Evolutionary conservation across 2,797 vertebrate genomes (phyloP).

Genomic region (Pitangus sulphuratus): DNA sequence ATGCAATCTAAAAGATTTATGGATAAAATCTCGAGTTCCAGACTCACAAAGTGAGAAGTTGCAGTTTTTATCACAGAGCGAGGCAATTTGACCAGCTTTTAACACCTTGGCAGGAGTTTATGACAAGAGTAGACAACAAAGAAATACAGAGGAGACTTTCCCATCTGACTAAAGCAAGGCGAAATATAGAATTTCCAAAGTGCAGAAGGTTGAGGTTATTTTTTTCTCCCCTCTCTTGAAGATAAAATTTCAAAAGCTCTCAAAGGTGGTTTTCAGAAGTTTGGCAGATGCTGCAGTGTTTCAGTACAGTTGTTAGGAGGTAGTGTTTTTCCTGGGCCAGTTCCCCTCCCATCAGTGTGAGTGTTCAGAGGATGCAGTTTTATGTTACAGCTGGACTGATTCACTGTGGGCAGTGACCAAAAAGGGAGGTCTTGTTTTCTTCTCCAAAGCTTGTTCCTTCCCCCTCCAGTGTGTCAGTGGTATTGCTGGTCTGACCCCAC

Average conservation of each 20-base stretch:
- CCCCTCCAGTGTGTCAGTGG: background rate
- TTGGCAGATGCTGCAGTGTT: constrained; percentile 4
- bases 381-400: background rate
- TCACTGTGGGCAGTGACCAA: background rate
- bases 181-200: background rate
- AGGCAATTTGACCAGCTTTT: background rate
- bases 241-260: background rate
- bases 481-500: constrained; percentile 3
- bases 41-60: background rate
- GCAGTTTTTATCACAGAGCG: background rate
- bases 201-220: background rate
- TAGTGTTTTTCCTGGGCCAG: background rate
- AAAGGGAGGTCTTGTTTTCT: constrained; percentile 4
- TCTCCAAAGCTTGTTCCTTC: constrained; percentile 3
- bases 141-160: background rate
- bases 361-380: background rate
- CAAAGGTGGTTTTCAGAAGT: background rate
- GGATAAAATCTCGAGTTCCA: background rate
- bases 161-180: background rate
- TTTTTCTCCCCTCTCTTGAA: background rate
- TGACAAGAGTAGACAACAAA: background rate
- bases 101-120: background rate
- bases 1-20: background rate
- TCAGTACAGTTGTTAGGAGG: background rate
- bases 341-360: background rate